Evolutionary conservation across 2,888 invertebrate genomes (phyloP).

Genomic region (Opisthograptis luteolata): DNA sequence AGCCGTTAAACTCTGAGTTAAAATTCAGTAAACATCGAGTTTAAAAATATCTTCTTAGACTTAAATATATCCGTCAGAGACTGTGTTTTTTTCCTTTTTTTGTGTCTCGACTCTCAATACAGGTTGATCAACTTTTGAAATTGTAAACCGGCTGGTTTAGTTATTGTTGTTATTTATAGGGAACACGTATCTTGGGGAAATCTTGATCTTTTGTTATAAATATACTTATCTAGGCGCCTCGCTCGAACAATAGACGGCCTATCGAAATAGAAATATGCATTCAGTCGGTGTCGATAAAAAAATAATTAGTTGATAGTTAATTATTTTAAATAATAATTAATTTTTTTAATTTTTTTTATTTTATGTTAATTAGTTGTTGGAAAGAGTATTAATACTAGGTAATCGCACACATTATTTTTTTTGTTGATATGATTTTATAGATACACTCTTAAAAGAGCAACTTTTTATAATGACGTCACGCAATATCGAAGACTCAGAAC

Average conservation of each 20-base stretch:
- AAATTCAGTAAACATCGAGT: conserved; percentile 8
- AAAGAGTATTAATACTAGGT: too few species aligned
- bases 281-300: too few species aligned
- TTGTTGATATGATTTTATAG: too few species aligned
- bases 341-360: too few species aligned
- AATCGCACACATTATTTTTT: too few species aligned
- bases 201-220: conserved; percentile 1
- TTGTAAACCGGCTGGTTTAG: conserved; percentile 14
- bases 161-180: conserved; percentile 9
- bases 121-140: conserved; percentile 20
- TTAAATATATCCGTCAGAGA: neutral
- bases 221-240: too few species aligned
- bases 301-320: too few species aligned
- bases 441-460: too few species aligned
- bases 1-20: conserved; percentile 4
- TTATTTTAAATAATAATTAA: too few species aligned
- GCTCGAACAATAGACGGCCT: too few species aligned
- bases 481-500: neutral
- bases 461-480: conserved; percentile 2
- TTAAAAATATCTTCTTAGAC: conserved; percentile 5
- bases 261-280: too few species aligned
- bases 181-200: neutral
- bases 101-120: conserved; percentile 5
- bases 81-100: conserved; percentile 2
- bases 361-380: too few species aligned